These are phyloP conservation scores for Pseudonaja textilis DNA, from an alignment of 2,113 vertebrate genomes.

Conservation along the genomic window DNA sequence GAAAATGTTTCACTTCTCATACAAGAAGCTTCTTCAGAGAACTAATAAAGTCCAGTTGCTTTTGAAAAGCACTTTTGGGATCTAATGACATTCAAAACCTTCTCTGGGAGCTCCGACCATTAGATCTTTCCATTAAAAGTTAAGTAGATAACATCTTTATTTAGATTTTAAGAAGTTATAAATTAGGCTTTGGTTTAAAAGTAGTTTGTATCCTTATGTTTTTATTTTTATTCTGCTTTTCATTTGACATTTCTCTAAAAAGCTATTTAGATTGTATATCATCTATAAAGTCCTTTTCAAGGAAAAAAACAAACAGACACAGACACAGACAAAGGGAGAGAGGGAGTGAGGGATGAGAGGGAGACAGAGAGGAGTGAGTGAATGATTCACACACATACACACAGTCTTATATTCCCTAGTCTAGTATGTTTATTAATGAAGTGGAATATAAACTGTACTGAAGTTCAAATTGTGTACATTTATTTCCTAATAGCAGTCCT, in stretches of 20 bases:
- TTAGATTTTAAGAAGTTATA: background rate
- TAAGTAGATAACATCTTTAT: background rate
- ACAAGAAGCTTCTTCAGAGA: no score
- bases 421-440: conserved; percentile 14
- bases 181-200: background rate
- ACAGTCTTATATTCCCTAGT: background rate
- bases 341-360: background rate
- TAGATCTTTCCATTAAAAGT: background rate
- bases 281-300: background rate
- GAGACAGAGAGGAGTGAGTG: background rate
- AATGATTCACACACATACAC: background rate
- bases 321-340: background rate
- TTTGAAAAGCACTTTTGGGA: no score
- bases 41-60: background rate
- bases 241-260: background rate
- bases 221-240: background rate
- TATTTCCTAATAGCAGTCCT: conserved; percentile 22
- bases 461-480: conserved; percentile 36
- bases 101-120: background rate
- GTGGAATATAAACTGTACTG: conserved; percentile 34
- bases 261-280: background rate
- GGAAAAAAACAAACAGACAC: background rate
- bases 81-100: background rate
- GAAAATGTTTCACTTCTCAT: no score
- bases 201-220: background rate